phyloP scores from a whole-genome alignment of 2,888 invertebrate species.

The Trichopria drosophilae region DNA sequence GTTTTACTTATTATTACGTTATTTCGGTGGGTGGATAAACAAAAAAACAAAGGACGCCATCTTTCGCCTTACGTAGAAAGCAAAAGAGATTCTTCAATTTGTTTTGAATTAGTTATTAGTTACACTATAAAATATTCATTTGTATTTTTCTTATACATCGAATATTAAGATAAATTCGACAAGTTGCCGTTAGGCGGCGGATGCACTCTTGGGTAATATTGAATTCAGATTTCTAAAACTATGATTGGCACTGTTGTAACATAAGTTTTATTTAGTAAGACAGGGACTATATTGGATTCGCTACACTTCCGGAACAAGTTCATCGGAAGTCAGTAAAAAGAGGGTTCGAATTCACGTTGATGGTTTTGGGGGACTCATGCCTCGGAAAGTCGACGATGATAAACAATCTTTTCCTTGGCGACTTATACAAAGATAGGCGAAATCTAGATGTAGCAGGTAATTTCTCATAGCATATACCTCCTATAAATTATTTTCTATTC shows the following conservation, averaged over 20 bases:
- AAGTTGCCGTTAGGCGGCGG: no score
- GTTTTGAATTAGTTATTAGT: no score
- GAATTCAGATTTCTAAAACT: slow-evolving; percentile 3
- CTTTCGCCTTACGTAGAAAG: no score
- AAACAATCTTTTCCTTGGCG: slow-evolving; percentile 91
- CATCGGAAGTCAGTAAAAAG: slow-evolving; percentile 95
- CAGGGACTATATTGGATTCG: slow-evolving; percentile 83
- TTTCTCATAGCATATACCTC: no score
- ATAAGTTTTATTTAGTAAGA: slow-evolving; percentile 42
- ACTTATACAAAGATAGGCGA: slow-evolving; percentile 85
- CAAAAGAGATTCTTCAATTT: no score
- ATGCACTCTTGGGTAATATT: slow-evolving; percentile 8
- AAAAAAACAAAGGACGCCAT: no score
- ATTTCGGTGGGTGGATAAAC: no score
- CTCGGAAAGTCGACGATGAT: slow-evolving; percentile 93
- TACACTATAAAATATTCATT: no score
- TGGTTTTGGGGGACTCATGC: slow-evolving; percentile 95
- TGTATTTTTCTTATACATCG: no score
- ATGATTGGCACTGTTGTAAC: slow-evolving; percentile 8
- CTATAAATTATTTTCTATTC: no score
- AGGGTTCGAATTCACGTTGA: slow-evolving; percentile 94
- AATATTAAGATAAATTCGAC: no score
- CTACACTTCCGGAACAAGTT: slow-evolving; percentile 93
- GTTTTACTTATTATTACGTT: no score
- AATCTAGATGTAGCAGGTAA: slow-evolving; percentile 73